Percentiles rank a stretch among this genome's conserved stretches.
These are phyloP conservation scores for Holothuria scabra DNA, from an alignment of 53 echinoderm and acorn worm genomes.

Conservation along the genomic window DNA sequence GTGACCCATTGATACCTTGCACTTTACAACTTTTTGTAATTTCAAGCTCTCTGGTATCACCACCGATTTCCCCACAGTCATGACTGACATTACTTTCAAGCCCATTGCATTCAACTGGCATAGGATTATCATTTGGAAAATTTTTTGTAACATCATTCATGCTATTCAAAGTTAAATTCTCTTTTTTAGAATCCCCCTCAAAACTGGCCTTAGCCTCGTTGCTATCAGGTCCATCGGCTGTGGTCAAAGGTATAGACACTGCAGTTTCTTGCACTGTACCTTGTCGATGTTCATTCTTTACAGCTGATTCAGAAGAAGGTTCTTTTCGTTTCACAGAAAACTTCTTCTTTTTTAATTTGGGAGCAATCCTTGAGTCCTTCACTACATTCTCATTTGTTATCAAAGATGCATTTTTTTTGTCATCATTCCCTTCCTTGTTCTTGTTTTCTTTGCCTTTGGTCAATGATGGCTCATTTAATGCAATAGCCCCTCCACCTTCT, in stretches of 20 bases:
- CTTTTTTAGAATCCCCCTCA: background rate
- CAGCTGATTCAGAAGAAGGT: background rate
- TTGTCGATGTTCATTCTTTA: too few species aligned
- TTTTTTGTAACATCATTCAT: background rate
- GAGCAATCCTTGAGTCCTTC: background rate
- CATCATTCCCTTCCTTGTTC: background rate
- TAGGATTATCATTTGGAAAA: background rate
- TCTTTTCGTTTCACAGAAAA: slow-evolving; percentile 22
- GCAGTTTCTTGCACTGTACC: background rate
- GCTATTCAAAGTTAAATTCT: background rate
- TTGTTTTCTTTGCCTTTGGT: background rate
- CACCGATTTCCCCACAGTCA: background rate
- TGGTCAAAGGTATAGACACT: too few species aligned
- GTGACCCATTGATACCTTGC: background rate
- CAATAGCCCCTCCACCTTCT: background rate
- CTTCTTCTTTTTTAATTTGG: slow-evolving; percentile 31
- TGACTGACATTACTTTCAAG: background rate
- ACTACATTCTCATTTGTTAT: background rate
- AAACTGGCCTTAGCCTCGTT: background rate
- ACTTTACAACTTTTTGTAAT: background rate
- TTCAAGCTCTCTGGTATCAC: background rate
- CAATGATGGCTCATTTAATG: background rate
- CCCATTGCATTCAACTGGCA: background rate
- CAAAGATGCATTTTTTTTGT: background rate
- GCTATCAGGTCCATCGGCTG: too few species aligned